Evolutionary conservation across 2,113 vertebrate species (phyloP).

Genomic region (Antechinus stuartii): DNA sequence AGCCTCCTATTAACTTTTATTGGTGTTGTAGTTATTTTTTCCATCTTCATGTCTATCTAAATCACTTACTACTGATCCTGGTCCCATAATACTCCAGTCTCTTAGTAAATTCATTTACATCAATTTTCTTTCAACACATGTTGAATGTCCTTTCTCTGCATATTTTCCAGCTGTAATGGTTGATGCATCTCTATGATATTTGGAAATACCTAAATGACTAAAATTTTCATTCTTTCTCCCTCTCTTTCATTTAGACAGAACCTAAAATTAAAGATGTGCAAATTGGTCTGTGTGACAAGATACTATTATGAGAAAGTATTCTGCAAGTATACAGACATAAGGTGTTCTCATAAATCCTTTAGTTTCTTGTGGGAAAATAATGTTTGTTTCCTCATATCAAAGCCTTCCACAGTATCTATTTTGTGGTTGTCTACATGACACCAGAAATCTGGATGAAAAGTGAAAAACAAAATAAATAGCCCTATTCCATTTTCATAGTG

Average conservation of each 20-base stretch:
- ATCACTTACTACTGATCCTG: neutral
- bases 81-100: neutral
- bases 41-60: constrained; percentile 5
- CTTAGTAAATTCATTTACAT: constrained; percentile 8
- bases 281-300: constrained; percentile 1
- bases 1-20: neutral
- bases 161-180: constrained; percentile 30
- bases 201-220: neutral
- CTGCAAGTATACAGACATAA: neutral
- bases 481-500: neutral
- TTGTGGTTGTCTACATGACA: neutral
- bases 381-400: neutral
- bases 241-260: neutral
- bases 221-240: constrained; percentile 1
- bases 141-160: neutral
- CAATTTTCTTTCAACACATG: neutral
- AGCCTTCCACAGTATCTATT: constrained; percentile 6
- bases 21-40: neutral
- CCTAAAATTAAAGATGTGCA: neutral
- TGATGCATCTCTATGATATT: constrained; percentile 11
- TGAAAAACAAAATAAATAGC: neutral
- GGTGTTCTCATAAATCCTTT: neutral
- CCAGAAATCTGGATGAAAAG: constrained; percentile 20
- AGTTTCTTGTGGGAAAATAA: neutral
- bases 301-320: neutral